Evolutionary conservation across 2,888 invertebrate genomes (phyloP).

Genomic region (Melanotus villosus): DNA sequence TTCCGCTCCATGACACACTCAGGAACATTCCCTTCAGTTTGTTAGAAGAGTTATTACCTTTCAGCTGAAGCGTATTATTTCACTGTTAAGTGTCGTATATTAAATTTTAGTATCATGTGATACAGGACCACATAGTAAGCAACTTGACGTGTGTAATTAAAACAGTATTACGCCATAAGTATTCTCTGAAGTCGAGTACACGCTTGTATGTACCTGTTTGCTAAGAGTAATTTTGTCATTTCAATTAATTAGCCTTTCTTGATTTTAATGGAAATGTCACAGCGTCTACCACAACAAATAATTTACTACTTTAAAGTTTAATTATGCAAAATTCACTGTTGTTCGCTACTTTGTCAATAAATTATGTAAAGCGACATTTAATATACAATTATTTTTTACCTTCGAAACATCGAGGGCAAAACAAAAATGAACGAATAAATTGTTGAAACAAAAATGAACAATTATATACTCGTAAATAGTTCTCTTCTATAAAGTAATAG

Average conservation of each 20-base stretch:
- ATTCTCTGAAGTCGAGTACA: constrained; percentile 7
- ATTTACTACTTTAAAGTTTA: background rate
- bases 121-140: constrained; percentile 12
- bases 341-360: background rate
- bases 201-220: background rate
- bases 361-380: too few species aligned
- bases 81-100: constrained; percentile 36
- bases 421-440: too few species aligned
- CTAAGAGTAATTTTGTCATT: constrained; percentile 4
- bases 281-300: background rate
- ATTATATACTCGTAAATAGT: too few species aligned
- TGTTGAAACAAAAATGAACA: too few species aligned
- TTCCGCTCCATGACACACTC: too few species aligned
- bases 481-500: too few species aligned
- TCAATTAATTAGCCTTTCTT: constrained; percentile 24
- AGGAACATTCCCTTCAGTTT: background rate
- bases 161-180: constrained; percentile 8
- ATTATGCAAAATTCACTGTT: background rate
- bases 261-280: constrained; percentile 7
- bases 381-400: too few species aligned
- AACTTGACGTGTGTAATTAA: constrained; percentile 18
- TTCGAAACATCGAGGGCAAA: too few species aligned
- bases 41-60: constrained; percentile 21
- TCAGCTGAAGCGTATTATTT: constrained; percentile 32
- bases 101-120: constrained; percentile 30